Evolutionary conservation across 2,113 vertebrate genomes (phyloP), one percentile per base, ranked within the genome.

Genomic region (Psilopsiagon aymara): DNA sequence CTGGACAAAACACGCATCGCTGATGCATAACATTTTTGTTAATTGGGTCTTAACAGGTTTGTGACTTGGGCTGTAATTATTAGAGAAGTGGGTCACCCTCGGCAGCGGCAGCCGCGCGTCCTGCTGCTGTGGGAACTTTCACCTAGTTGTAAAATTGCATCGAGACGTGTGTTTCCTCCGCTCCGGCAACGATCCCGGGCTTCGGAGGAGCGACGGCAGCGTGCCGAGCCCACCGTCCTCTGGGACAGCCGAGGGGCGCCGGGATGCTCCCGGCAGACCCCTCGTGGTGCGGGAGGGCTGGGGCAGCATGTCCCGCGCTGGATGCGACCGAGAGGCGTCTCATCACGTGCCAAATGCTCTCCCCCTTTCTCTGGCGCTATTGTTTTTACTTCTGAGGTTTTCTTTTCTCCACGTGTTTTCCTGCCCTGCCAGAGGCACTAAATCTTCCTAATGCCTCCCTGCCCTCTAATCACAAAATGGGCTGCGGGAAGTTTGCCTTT

Each of bases 21-120:
- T 98, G 98, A 97, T 98, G 98, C 98, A 92, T 97, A 97, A 92
- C 97, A 90, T 97, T 98, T 98, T 97, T 98, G 97, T 98, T 98
- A 98, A 98, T 98, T 98, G 97, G 97, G 97, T 98, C 98, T 98
- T 98, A 98, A 98, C 98, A 98, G 97, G 98, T 98, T 97, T 98
- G 97, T 96, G 97, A 97, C 97, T 98, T 96, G 77, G 79, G 90
- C 96, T 95, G 97, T 97, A 98, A 96, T 98, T 97, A 92, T 95
- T 97, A 94, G 79, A 96, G 98, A 98, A 98, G 97, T 97, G 97
- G 98, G 97, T 98, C 98, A 96, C 94, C 82, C 94, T 92, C 91
- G 97, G 96, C 97, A 97, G 97, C 27, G 84, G 96, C 96, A 84
- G 88, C 82, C 74, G 87, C 83, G 10, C 41, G 86, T 91, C 97